These are phyloP conservation scores for Tachycineta bicolor DNA, from an alignment of 2,113 vertebrate genomes.

Conservation along the genomic window DNA sequence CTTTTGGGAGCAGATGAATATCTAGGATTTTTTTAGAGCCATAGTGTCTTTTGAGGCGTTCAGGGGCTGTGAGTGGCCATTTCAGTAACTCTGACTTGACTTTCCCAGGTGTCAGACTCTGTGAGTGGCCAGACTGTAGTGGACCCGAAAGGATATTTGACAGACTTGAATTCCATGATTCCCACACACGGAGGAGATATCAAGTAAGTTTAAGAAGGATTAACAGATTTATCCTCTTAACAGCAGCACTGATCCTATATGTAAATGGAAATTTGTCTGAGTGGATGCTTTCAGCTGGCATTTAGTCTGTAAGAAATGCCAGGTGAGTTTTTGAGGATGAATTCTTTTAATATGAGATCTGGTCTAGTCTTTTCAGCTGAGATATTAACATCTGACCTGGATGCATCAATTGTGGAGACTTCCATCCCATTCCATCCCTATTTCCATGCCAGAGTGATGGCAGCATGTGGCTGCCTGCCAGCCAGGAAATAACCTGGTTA, in stretches of 20 bases:
- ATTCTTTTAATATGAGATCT: not conserved
- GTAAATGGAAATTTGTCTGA: not conserved
- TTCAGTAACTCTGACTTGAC: not conserved
- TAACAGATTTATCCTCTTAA: slow-evolving; percentile 34
- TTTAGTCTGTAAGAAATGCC: not conserved
- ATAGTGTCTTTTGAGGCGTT: not conserved
- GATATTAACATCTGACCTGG: not conserved
- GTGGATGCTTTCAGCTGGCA: not conserved
- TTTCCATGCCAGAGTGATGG: not conserved
- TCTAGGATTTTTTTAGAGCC: not conserved
- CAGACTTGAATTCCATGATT: slow-evolving; percentile 98
- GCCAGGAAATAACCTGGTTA: not conserved
- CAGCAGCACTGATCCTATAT: not conserved
- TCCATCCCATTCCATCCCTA: not conserved
- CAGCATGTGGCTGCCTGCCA: not conserved
- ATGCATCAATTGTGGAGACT: not conserved
- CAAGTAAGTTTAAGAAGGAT: slow-evolving; percentile 82
- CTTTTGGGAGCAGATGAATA: not conserved
- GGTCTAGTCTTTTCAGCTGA: not conserved
- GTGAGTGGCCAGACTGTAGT: slow-evolving; percentile 98
- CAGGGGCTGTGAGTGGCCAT: not conserved
- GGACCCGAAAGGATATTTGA: slow-evolving; percentile 96
- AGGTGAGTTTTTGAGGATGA: not conserved
- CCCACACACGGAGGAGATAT: slow-evolving; percentile 97
- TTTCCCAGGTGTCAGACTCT: slow-evolving; percentile 90